Evolutionary conservation across 2,797 vertebrate species (phyloP).

Genomic region (Setipinna tenuifilis): DNA sequence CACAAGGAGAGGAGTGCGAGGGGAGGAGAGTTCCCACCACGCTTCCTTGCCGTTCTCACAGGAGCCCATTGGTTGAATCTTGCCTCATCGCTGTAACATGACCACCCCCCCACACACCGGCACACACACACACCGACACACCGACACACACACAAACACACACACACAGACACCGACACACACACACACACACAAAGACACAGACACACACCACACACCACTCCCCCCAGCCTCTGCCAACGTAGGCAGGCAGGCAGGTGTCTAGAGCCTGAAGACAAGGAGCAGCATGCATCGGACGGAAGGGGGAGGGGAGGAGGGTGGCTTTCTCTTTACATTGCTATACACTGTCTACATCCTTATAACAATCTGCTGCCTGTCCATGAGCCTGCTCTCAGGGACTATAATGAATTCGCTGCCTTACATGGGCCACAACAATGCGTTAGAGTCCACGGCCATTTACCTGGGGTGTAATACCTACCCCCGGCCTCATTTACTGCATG

Average conservation of each 20-base stretch:
- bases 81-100: conserved; percentile 74
- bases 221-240: not conserved
- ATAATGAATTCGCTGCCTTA: not conserved
- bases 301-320: conserved; percentile 48
- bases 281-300: conserved; percentile 52
- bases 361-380: conserved; percentile 26
- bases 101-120: conserved; percentile 49
- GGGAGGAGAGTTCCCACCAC: conserved; percentile 90
- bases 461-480: not conserved
- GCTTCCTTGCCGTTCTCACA: conserved; percentile 78
- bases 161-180: not conserved
- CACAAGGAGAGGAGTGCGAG: conserved; percentile 58
- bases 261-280: conserved; percentile 65
- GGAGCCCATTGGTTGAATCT: conserved; percentile 74
- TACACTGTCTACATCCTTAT: conserved; percentile 36
- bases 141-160: not conserved
- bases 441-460: not conserved
- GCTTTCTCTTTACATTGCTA: conserved; percentile 71
- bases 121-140: not conserved
- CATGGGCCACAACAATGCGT: not conserved
- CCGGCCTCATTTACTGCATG: not conserved
- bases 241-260: conserved; percentile 73
- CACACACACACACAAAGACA: not conserved
- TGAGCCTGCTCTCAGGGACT: conserved; percentile 49
- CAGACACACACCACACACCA: conserved; percentile 1